phyloP scores from a whole-genome alignment of 1,140 invertebrate species.

The Drosophila fuyamai region DNA sequence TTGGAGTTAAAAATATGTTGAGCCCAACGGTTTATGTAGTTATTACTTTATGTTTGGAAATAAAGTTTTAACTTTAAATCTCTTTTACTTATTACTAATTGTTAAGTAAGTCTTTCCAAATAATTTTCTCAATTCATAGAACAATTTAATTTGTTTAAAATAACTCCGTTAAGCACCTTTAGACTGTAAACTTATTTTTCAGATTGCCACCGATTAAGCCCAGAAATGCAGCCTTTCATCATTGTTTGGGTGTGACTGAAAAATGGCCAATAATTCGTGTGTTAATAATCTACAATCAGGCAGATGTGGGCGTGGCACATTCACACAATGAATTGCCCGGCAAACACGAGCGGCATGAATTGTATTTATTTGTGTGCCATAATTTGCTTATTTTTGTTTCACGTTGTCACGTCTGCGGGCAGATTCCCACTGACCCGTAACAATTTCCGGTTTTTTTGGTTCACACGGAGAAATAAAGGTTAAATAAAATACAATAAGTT shows the following conservation, averaged over 20 bases:
- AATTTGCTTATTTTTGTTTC: conserved; percentile 56
- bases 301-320: conserved; percentile 39
- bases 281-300: conserved; percentile 55
- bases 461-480: conserved; percentile 44
- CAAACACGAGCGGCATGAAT: conserved; percentile 29
- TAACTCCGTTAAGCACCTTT: background rate
- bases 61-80: too few relatives aligned
- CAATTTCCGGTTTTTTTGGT: conserved; percentile 24
- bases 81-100: too few relatives aligned
- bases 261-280: conserved; percentile 61
- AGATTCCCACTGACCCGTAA: conserved; percentile 64
- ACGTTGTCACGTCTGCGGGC: conserved; percentile 64
- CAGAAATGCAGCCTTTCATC: background rate
- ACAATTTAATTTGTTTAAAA: background rate
- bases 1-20: too few relatives aligned
- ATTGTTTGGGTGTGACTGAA: conserved; percentile 15
- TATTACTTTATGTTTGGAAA: too few relatives aligned
- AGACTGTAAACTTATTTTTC: background rate
- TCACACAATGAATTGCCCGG: conserved; percentile 10
- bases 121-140: too few relatives aligned
- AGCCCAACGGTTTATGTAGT: too few relatives aligned
- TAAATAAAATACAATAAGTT: conserved; percentile 70
- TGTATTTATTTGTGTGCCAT: conserved; percentile 67
- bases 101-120: background rate
- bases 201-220: background rate